Evolutionary conservation across 23 tunicate species (phyloP), one percentile per base, ranked within the genome.

Genomic region (Ciona savignyi): DNA sequence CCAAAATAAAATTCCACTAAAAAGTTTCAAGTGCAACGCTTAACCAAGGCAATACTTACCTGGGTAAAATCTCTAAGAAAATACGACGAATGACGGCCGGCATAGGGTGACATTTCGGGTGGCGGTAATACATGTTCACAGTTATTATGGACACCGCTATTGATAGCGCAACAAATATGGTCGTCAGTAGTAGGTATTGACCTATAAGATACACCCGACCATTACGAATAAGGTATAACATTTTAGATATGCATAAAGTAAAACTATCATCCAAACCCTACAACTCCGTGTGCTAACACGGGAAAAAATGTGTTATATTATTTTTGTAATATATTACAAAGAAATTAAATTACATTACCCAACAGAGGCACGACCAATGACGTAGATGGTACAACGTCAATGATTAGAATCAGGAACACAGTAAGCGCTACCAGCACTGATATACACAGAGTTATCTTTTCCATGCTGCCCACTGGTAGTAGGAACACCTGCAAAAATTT

Each of bases 321-420:
- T n/a, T n/a, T n/a, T n/a, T n/a, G n/a, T n/a, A n/a, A n/a, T n/a
- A n/a, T n/a, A n/a, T n/a, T n/a, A n/a, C n/a, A n/a, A n/a, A n/a
- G n/a, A n/a, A n/a, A n/a, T n/a, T n/a, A n/a, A n/a, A n/a, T 49
- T 49, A 49, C 15, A 61, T 86, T 67, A 35, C 95, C 95, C 23
- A 87, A 68, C 15, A 87, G 67, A 15, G 95, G 95, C 23, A 87
- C 61, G 23, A 87, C 95, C 30, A 73, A 67, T 11, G 86, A 81
- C 42, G 86, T 87, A 25, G 95, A 70, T 15, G 95, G 95, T 63
- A 87, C 86, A 33, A 81, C 70, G 33, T 82, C 87, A 1, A 89
- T 81, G 66, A 87, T 81, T 61, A 83, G 77, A 25, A 87, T 82
- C 23, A 87, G 83, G 33, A 87, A 87, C 25, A 76, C 83, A 25